Conservation (phyloP, 2,113 vertebrate species). For the Marmota monax region DNA sequence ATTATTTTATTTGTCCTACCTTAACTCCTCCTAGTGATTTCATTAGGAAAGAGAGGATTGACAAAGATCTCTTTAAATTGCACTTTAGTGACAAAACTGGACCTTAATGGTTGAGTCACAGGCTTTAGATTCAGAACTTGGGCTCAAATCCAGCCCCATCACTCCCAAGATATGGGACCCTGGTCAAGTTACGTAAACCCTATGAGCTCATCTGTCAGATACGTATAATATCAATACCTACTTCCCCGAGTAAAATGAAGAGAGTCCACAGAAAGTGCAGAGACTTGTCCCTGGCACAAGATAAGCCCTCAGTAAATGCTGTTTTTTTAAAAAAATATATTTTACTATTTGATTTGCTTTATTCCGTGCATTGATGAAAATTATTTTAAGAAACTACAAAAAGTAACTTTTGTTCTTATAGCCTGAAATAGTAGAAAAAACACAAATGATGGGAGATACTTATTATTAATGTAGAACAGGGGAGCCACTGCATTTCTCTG, state of each 20-base stretch:
- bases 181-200: not conserved
- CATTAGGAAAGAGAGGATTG: not conserved
- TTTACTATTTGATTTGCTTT: not conserved
- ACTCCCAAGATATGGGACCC: not conserved
- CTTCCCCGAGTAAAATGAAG: not conserved
- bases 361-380: not conserved
- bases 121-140: not conserved
- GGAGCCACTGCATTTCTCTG: not conserved
- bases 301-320: not conserved
- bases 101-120: not conserved
- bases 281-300: not conserved
- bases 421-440: not conserved
- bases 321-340: not conserved
- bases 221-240: not conserved
- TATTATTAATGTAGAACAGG: not conserved
- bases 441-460: not conserved
- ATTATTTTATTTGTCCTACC: not conserved
- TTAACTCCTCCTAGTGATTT: not conserved
- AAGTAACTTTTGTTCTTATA: constrained; percentile 1
- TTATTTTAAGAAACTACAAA: not conserved
- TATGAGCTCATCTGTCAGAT: not conserved
- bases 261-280: not conserved
- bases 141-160: not conserved
- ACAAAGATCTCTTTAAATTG: not conserved
- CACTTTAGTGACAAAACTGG: not conserved